Evolutionary conservation across 2,888 invertebrate species (phyloP).

Genomic region (Meganola albula): DNA sequence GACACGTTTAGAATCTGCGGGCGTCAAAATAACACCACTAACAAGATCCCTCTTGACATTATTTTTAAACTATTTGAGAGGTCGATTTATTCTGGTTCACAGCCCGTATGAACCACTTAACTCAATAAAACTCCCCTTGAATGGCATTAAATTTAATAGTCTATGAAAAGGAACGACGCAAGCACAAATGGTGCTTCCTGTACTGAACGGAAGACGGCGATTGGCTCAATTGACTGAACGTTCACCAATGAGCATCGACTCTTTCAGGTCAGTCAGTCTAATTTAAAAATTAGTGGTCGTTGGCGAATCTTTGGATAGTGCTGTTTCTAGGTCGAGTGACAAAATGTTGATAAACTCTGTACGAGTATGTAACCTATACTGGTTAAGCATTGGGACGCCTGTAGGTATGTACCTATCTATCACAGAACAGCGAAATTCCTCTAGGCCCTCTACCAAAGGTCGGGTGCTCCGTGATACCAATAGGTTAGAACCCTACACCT

Average conservation of each 20-base stretch:
- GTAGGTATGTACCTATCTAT: not conserved
- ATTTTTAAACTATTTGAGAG: slow-evolving; percentile 27
- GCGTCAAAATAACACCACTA: slow-evolving; percentile 44
- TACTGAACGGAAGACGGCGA: slow-evolving; percentile 70
- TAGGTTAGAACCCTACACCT: too few relatives aligned
- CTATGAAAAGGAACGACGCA: slow-evolving; percentile 67
- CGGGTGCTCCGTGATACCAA: too few relatives aligned
- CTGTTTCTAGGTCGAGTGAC: not conserved
- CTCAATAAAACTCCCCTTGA: slow-evolving; percentile 73
- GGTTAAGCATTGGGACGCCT: not conserved
- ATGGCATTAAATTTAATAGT: slow-evolving; percentile 71
- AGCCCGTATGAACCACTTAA: slow-evolving; percentile 71
- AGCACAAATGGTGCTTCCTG: slow-evolving; percentile 67
- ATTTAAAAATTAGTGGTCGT: slow-evolving; percentile 32
- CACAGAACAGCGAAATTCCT: not conserved
- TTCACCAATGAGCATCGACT: slow-evolving; percentile 69
- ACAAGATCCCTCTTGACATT: slow-evolving; percentile 27
- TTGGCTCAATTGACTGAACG: slow-evolving; percentile 70
- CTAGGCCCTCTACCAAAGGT: not conserved
- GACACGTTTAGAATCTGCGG: slow-evolving; percentile 60
- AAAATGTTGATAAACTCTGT: not conserved
- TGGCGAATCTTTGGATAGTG: too few relatives aligned
- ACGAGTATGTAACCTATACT: not conserved
- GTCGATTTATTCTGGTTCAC: slow-evolving; percentile 39
- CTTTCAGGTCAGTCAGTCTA: slow-evolving; percentile 38